A percentile compares a stretch with the other conserved stretches of the same genome.
These are phyloP conservation scores for Percina caprodes DNA, from an alignment of 2,113 vertebrate species.

Conservation along the genomic window DNA sequence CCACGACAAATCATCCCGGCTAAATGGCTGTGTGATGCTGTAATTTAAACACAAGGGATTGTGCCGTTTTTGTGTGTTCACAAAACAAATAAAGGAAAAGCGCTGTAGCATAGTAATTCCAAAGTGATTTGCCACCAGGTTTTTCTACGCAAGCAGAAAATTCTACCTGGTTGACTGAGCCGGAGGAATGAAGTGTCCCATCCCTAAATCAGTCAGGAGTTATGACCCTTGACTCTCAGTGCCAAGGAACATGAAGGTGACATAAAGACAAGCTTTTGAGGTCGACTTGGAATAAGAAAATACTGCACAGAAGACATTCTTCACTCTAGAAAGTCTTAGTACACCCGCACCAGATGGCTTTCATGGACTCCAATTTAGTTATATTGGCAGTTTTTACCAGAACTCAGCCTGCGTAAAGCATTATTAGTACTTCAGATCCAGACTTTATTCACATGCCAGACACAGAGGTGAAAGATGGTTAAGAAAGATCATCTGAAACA, in stretches of 20 bases:
- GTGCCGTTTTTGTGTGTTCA: background rate
- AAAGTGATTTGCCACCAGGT: background rate
- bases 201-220: conserved; percentile 12
- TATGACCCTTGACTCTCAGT: conserved; percentile 46
- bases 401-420: background rate
- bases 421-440: background rate
- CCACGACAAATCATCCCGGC: conserved; percentile 19
- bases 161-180: conserved; percentile 30
- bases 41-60: conserved; percentile 18
- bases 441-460: background rate
- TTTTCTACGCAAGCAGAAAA: conserved; percentile 19
- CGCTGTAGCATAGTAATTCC: conserved; percentile 1
- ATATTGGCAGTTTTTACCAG: background rate
- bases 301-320: background rate
- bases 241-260: conserved; percentile 46
- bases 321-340: background rate
- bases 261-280: background rate
- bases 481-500: background rate
- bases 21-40: conserved; percentile 2
- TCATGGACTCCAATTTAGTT: background rate
- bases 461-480: background rate
- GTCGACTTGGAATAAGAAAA: background rate
- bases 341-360: background rate
- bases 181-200: conserved; percentile 34
- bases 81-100: conserved; percentile 5